Evolutionary conservation across 2,888 invertebrate genomes (phyloP), one percentile per base, ranked within the genome.

Genomic region (Cheilosia pagana): DNA sequence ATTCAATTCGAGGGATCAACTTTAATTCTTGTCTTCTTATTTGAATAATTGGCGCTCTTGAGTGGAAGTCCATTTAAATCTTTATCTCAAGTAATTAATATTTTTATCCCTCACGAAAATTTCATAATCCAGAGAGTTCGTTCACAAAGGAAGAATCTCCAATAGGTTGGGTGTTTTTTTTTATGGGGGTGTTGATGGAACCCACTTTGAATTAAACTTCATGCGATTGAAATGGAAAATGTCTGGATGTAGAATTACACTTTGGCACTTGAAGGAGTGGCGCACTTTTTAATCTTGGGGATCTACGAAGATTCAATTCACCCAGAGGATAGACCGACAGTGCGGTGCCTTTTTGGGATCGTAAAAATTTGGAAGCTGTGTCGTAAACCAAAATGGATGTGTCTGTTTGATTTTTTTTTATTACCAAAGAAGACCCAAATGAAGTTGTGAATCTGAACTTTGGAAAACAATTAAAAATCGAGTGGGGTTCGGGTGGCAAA

Each of bases 71-170:
- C 50, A 59, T 65, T 53, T 50, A 57, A 68, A 74, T 83, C 41
- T 41, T 25, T 68, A 72, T 83, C 78, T 63, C 39, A 68, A 68
- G 63, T 83, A 83, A 83, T 83, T 78, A 78, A 78, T 68, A 78
- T 78, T 68, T 83, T 78, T 82, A 71, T 77, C 55, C 55, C n/a
- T 50, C 31, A 59, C 57, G 50, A 55, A 60, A 39, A 52, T 35
- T 68, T 57, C 67, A 68, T 74, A 78, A 72, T 77, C 59, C 10
- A 4, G 68, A 68, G 43, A 48, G 19, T 23, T 50, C 35, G 19
- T 23, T 50, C 35, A 45, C 43, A 76, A 50, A 71, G 53, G 48
- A 53, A n/a, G 48, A 43, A 43, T 67, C 45, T n/a, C 10, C 28
- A 21, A 67, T 45, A 39, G 28, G 12, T 67, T 53, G 1, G 23